A percentile compares a stretch with the other conserved stretches of the same genome.
Conservation (phyloP, 2,888 invertebrate species). For the Drosophila histrio region DNA sequence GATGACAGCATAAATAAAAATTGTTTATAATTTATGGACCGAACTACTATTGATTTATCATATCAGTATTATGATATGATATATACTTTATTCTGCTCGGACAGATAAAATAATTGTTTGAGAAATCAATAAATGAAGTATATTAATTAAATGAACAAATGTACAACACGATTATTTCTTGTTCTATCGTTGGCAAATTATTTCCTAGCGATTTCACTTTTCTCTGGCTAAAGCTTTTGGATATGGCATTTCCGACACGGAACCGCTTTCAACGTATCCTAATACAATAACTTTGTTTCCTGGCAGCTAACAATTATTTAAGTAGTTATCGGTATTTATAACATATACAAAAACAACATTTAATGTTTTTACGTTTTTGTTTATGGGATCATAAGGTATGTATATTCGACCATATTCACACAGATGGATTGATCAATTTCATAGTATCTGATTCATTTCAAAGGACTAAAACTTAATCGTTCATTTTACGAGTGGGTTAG, state of each 20-base stretch:
- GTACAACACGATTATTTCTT: conserved; percentile 16
- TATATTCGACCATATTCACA: conserved; percentile 33
- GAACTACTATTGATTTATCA: not conserved
- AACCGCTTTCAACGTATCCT: conserved; percentile 3
- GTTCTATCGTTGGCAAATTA: conserved; percentile 13
- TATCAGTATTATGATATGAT: conserved; percentile 1
- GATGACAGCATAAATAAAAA: conserved; percentile 46
- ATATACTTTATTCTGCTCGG: not conserved
- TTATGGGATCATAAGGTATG: conserved; percentile 12
- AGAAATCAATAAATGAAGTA: not conserved
- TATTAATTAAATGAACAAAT: not conserved
- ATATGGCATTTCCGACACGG: conserved; percentile 41
- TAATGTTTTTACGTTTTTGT: conserved; percentile 38
- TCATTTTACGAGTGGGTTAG: conserved; percentile 58
- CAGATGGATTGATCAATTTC: conserved; percentile 18
- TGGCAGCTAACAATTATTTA: conserved; percentile 46
- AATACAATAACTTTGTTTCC: conserved; percentile 26
- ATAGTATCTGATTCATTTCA: conserved; percentile 21
- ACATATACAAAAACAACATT: conserved; percentile 67
- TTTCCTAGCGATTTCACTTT: conserved; percentile 17
- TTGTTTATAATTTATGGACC: conserved; percentile 15
- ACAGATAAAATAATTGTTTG: not conserved
- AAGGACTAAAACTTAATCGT: conserved; percentile 26
- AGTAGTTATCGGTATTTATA: conserved; percentile 32
- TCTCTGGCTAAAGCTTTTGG: conserved; percentile 58